Evolutionary conservation across 2,797 vertebrate species (phyloP).

Genomic region (Antrozous pallidus): DNA sequence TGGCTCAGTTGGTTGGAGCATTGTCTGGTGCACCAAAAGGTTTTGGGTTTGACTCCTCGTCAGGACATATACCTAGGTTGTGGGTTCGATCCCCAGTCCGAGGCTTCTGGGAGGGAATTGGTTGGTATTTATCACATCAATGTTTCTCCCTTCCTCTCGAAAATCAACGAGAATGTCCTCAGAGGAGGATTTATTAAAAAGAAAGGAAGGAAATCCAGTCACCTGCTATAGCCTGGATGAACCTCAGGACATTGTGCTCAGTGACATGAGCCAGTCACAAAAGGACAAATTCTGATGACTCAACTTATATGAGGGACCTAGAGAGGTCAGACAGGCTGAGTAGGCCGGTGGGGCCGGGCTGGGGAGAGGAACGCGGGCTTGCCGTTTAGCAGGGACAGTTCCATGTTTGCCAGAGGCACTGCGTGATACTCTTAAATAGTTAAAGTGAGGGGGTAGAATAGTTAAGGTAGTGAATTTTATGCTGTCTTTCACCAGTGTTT

Average conservation of each 20-base stretch:
- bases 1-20: not conserved
- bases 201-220: not conserved
- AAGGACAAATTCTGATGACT: not conserved
- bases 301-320: not conserved
- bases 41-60: not conserved
- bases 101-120: not conserved
- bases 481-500: not conserved
- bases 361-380: no score
- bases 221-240: not conserved
- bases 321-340: not conserved
- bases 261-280: not conserved
- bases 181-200: not conserved
- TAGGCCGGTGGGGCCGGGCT: not conserved
- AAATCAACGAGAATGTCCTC: not conserved
- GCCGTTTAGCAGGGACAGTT: not conserved
- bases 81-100: not conserved
- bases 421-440: not conserved
- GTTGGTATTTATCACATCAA: not conserved
- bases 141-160: not conserved
- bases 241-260: not conserved
- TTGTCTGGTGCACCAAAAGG: not conserved
- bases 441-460: not conserved
- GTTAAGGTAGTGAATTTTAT: not conserved
- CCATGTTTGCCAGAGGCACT: not conserved
- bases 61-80: not conserved